A percentile compares a stretch with the other conserved stretches of the same genome.
These are phyloP conservation scores for Ophioninae sp. DNA, from an alignment of 2,888 invertebrate genomes.

Conservation along the genomic window DNA sequence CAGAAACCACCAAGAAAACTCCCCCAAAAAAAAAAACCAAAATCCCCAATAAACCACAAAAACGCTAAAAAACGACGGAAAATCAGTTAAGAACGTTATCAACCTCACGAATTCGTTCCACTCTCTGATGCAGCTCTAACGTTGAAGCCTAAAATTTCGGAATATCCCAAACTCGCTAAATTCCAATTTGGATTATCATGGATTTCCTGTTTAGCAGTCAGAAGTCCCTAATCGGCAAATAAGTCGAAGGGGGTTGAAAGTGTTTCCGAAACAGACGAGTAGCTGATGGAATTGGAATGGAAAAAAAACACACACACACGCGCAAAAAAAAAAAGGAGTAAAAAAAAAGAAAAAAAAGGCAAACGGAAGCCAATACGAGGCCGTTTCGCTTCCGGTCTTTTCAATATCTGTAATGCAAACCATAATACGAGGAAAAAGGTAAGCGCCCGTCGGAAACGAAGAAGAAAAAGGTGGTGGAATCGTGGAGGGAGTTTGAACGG, in stretches of 20 bases:
- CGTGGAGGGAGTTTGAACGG: constrained; percentile 28
- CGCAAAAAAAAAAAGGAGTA: neutral
- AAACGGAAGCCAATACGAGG: constrained; percentile 32
- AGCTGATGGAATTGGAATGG: constrained; percentile 3
- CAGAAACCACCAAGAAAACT: too few relatives aligned
- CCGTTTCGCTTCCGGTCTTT: constrained; percentile 41
- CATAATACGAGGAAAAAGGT: constrained; percentile 56
- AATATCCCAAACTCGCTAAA: too few relatives aligned
- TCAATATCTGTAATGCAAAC: constrained; percentile 61
- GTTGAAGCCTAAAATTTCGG: too few relatives aligned
- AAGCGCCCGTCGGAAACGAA: constrained; percentile 37
- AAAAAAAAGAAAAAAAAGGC: neutral
- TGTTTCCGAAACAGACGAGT: neutral
- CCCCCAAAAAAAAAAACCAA: too few relatives aligned
- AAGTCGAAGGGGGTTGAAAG: neutral
- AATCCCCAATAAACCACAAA: too few relatives aligned
- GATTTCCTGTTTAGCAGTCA: too few relatives aligned
- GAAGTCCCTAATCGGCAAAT: neutral
- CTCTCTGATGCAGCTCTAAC: too few relatives aligned
- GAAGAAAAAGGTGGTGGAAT: too few relatives aligned
- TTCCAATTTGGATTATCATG: too few relatives aligned
- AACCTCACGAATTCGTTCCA: too few relatives aligned
- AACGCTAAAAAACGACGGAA: too few relatives aligned
- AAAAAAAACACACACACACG: constrained; percentile 29
- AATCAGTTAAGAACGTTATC: too few relatives aligned